A percentile compares a stretch with the other conserved stretches of the same genome.
Conservation (phyloP, 2,113 vertebrate genomes). For the Festucalex cinctus region DNA sequence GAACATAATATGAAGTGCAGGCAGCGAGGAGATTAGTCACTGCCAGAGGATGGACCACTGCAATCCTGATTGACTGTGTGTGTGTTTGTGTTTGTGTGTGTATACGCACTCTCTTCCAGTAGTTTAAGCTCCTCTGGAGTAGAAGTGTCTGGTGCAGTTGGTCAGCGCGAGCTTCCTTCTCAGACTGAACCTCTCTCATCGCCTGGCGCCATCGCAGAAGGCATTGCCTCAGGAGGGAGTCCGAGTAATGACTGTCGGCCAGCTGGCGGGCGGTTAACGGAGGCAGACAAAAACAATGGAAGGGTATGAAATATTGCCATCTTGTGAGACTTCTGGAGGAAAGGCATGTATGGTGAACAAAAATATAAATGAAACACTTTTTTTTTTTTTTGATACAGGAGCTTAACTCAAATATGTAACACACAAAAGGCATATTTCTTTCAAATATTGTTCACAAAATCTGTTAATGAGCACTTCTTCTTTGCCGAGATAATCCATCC, state of each 20-base stretch:
- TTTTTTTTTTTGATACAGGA: no score
- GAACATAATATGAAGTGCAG: constrained; percentile 12
- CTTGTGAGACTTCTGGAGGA: no score
- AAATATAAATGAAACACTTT: no score
- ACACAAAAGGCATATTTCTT: no score
- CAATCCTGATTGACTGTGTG: neutral
- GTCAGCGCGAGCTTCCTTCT: constrained; percentile 74
- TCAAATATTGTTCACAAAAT: no score
- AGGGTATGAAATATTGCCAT: constrained; percentile 2
- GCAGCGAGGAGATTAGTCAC: constrained; percentile 15
- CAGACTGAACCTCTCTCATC: constrained; percentile 51
- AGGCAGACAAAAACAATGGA: constrained; percentile 38
- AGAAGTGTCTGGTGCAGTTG: constrained; percentile 65
- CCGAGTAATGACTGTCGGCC: constrained; percentile 74
- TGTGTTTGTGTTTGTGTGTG: constrained; percentile 2
- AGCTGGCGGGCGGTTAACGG: constrained; percentile 69
- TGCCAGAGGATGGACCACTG: neutral
- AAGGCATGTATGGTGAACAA: neutral
- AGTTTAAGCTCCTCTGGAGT: constrained; percentile 70
- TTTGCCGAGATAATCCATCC: no score
- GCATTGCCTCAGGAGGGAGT: constrained; percentile 70
- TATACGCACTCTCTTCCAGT: constrained; percentile 79
- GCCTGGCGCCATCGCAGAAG: constrained; percentile 75
- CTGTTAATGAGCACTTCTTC: no score
- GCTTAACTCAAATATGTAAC: no score